Percentiles rank a stretch among this genome's conserved stretches.
These are phyloP conservation scores for Clinocottus analis DNA, from an alignment of 2,113 vertebrate species.

Conservation along the genomic window DNA sequence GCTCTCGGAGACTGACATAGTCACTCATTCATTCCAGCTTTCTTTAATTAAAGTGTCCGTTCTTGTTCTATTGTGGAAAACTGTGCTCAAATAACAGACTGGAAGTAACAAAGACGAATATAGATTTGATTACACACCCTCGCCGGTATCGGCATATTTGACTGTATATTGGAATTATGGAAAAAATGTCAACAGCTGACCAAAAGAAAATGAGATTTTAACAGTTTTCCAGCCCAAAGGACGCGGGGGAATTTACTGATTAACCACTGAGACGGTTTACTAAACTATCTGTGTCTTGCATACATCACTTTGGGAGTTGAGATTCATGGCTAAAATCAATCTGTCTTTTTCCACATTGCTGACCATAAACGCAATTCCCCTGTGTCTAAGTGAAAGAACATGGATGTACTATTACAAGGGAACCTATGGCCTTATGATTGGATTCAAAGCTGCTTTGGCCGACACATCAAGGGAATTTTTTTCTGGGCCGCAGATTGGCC, in stretches of 20 bases:
- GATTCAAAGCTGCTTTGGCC: conserved; percentile 82
- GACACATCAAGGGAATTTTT: conserved; percentile 79
- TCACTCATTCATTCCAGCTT: conserved; percentile 68
- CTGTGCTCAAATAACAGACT: conserved; percentile 52
- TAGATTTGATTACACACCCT: conserved; percentile 60
- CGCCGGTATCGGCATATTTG: conserved; percentile 19
- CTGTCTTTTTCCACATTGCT: conserved; percentile 76
- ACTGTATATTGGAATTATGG: conserved; percentile 42
- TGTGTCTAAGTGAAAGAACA: conserved; percentile 73
- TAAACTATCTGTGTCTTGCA: conserved; percentile 52
- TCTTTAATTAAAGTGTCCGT: conserved; percentile 76
- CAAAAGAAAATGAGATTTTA: conserved; percentile 44
- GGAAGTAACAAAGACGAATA: conserved; percentile 63
- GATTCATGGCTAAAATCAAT: conserved; percentile 68
- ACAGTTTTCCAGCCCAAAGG: conserved; percentile 35
- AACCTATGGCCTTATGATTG: conserved; percentile 80
- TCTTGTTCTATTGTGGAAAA: conserved; percentile 58
- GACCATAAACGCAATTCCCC: conserved; percentile 72
- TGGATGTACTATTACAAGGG: conserved; percentile 79
- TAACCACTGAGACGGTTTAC: conserved; percentile 58
- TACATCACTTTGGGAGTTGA: conserved; percentile 48
- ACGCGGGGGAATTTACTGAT: conserved; percentile 38
- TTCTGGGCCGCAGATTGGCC: conserved; percentile 73
- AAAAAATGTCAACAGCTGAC: conserved; percentile 55
- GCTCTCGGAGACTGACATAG: conserved; percentile 61